Percentiles rank a stretch among this genome's conserved stretches.
Evolutionary conservation across 2,797 vertebrate species (phyloP).

Genomic region (Argyrosomus regius): DNA sequence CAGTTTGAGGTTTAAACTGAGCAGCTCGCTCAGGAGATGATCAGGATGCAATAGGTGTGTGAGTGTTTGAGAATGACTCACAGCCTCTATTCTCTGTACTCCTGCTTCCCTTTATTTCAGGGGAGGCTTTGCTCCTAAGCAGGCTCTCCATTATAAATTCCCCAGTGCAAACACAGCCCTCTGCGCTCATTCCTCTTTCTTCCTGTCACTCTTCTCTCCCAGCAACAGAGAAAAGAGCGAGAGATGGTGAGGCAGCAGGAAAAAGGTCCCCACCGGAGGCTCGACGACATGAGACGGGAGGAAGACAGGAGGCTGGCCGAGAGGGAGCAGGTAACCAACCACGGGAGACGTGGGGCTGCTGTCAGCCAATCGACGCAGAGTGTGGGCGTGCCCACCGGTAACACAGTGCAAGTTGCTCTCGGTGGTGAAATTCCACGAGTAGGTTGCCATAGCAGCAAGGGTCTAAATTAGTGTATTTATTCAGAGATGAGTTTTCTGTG

Average conservation of each 20-base stretch:
- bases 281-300: conserved; percentile 93
- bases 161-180: conserved; percentile 51
- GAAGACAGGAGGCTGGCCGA: conserved; percentile 93
- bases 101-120: conserved; percentile 27
- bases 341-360: conserved; percentile 28
- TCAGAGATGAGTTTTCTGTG: conserved; percentile 85
- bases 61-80: conserved; percentile 58
- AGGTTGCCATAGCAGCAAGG: conserved; percentile 90
- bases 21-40: conserved; percentile 26
- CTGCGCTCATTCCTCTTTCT: conserved; percentile 70
- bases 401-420: conserved; percentile 72
- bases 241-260: conserved; percentile 95
- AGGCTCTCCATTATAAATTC: conserved; percentile 44
- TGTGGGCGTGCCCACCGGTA: conserved; percentile 69
- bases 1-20: conserved; percentile 44
- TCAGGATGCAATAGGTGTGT: conserved; percentile 42
- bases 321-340: conserved; percentile 92
- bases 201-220: conserved; percentile 71
- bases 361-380: conserved; percentile 71
- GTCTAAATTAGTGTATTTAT: conserved; percentile 87
- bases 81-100: conserved; percentile 44
- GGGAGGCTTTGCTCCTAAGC: conserved; percentile 39
- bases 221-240: conserved; percentile 95
- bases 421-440: conserved; percentile 85
- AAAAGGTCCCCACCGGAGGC: conserved; percentile 92